phyloP scores from a whole-genome alignment of 2,113 vertebrate genomes.

The Aplodontia rufa region DNA sequence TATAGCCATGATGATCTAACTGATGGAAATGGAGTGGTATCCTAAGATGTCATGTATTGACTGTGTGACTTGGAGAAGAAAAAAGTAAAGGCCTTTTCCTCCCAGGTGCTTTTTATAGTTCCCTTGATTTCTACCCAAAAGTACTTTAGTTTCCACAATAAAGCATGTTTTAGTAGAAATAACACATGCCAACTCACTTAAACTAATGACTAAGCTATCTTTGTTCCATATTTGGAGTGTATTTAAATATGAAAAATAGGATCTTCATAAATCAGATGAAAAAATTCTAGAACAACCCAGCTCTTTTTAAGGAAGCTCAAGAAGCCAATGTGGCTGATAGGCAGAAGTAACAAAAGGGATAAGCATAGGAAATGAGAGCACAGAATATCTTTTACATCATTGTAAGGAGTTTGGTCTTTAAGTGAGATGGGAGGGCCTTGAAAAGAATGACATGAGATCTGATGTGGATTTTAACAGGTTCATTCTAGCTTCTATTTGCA shows the following conservation, averaged over 20 bases:
- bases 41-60: not conserved
- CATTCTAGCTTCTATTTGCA: not conserved
- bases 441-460: not conserved
- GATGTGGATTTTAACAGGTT: not conserved
- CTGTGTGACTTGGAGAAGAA: conserved; percentile 14
- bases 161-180: conserved; percentile 38
- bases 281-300: not conserved
- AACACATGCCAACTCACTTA: not conserved
- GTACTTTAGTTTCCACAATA: conserved; percentile 22
- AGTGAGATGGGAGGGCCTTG: not conserved
- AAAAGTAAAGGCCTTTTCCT: conserved; percentile 49
- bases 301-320: not conserved
- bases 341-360: not conserved
- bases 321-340: not conserved
- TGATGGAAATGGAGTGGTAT: not conserved
- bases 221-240: conserved; percentile 7
- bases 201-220: conserved; percentile 25
- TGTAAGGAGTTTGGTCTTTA: not conserved
- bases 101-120: conserved; percentile 35
- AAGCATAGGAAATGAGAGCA: conserved; percentile 1
- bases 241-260: conserved; percentile 44
- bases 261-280: conserved; percentile 51
- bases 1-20: not conserved
- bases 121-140: conserved; percentile 32
- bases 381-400: not conserved